Conservation (phyloP, 1,140 invertebrate genomes). For the Procambarus clarkii region DNA sequence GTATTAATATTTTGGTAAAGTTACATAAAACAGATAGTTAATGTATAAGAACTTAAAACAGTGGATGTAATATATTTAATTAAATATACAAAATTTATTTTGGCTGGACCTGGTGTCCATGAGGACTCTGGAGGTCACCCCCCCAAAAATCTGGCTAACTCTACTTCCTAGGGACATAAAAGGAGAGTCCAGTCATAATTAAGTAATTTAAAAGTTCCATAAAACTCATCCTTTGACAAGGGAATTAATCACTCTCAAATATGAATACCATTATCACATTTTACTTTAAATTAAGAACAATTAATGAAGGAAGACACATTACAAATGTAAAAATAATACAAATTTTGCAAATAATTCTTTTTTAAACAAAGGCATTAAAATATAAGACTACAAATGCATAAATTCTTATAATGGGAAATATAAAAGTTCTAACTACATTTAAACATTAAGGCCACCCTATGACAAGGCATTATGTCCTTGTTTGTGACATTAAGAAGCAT, state of each 20-base stretch:
- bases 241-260: not conserved
- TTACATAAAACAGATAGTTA: too few species aligned
- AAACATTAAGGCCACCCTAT: slow-evolving; percentile 63
- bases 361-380: not conserved
- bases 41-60: too few species aligned
- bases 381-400: slow-evolving; percentile 16
- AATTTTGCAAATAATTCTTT: not conserved
- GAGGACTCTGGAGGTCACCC: too few species aligned
- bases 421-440: slow-evolving; percentile 59
- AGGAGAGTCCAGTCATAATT: not conserved
- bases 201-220: not conserved
- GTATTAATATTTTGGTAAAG: too few species aligned
- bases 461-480: slow-evolving; percentile 65
- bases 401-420: slow-evolving; percentile 48
- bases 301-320: slow-evolving; percentile 37
- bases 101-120: too few species aligned
- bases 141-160: too few species aligned
- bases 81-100: too few species aligned
- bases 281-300: slow-evolving; percentile 12
- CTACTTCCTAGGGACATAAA: too few species aligned
- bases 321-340: slow-evolving; percentile 21
- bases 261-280: slow-evolving; percentile 32
- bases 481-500: slow-evolving; percentile 60
- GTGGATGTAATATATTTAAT: too few species aligned
- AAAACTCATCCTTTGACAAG: not conserved